A percentile compares a stretch with the other conserved stretches of the same genome.
Evolutionary conservation across 1,140 invertebrate species (phyloP).

Genomic region (Philotrypesis tridentata): DNA sequence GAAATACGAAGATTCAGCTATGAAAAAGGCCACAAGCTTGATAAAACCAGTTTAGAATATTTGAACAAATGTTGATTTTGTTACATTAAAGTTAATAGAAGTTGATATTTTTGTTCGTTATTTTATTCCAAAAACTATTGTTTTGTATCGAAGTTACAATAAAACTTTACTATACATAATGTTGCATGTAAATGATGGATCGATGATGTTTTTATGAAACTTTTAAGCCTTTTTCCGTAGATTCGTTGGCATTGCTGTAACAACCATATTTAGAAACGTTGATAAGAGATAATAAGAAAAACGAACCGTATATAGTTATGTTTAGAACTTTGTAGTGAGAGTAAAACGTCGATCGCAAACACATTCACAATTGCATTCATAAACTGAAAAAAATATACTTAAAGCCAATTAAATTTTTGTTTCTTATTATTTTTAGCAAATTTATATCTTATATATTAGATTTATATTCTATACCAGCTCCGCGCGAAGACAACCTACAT

Average conservation of each 20-base stretch:
- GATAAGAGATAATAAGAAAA: background rate
- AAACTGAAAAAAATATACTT: background rate
- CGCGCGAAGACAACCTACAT: too few species aligned
- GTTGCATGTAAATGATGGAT: background rate
- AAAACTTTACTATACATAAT: too few species aligned
- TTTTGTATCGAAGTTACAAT: too few species aligned
- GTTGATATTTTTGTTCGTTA: too few species aligned
- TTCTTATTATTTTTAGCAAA: background rate
- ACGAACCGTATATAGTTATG: background rate
- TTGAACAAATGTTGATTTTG: background rate
- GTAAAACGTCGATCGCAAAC: background rate
- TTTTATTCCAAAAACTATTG: too few species aligned
- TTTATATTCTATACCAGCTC: too few species aligned
- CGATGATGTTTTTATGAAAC: background rate
- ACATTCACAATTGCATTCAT: background rate
- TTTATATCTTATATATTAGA: too few species aligned
- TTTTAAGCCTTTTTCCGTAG: constrained; percentile 9
- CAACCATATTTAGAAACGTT: constrained; percentile 25
- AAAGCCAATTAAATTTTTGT: background rate
- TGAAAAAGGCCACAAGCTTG: constrained; percentile 38
- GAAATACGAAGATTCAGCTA: constrained; percentile 1
- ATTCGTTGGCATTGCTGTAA: constrained; percentile 17
- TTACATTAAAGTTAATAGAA: too few species aligned
- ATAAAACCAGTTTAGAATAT: background rate
- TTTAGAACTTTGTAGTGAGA: background rate